Evolutionary conservation across 2,888 invertebrate genomes (phyloP).

Genomic region (Sympetrum striolatum): DNA sequence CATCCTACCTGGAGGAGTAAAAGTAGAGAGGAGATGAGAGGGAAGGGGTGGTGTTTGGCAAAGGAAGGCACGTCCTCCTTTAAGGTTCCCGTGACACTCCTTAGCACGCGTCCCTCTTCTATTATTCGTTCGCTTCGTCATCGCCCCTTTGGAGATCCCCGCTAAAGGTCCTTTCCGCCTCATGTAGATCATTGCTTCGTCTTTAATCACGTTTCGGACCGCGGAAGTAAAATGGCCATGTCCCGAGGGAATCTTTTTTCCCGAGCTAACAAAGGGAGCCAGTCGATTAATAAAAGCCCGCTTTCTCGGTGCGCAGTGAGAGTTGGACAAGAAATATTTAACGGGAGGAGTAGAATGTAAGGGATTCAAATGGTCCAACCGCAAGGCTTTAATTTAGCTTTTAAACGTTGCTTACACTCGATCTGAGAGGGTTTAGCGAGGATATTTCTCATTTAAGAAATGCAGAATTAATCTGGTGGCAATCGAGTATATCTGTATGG

Average conservation of each 20-base stretch:
- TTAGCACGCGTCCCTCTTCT: not conserved
- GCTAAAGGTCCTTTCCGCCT: not conserved
- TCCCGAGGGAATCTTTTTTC: not conserved
- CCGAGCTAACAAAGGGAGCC: not conserved
- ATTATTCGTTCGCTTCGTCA: not conserved
- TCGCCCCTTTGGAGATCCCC: not conserved
- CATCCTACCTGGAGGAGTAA: slow-evolving; percentile 8
- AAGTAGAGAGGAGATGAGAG: not conserved
- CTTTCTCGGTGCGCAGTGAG: too few relatives aligned
- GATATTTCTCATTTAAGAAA: too few relatives aligned
- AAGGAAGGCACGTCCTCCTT: not conserved
- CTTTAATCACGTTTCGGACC: not conserved
- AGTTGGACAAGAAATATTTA: too few relatives aligned
- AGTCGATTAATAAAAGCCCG: not conserved
- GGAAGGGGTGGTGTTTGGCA: not conserved
- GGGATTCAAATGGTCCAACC: too few relatives aligned
- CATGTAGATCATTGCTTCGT: not conserved
- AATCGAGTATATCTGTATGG: too few relatives aligned
- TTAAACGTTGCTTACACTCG: too few relatives aligned
- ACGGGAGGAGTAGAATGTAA: too few relatives aligned
- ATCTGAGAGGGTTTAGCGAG: too few relatives aligned
- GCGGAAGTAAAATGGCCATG: not conserved
- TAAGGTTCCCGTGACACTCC: not conserved
- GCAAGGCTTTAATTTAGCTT: too few relatives aligned
- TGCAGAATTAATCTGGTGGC: too few relatives aligned